Evolutionary conservation across 2,888 invertebrate species (phyloP), one percentile per base, ranked within the genome.

Genomic region (Ctenicera cuprea): DNA sequence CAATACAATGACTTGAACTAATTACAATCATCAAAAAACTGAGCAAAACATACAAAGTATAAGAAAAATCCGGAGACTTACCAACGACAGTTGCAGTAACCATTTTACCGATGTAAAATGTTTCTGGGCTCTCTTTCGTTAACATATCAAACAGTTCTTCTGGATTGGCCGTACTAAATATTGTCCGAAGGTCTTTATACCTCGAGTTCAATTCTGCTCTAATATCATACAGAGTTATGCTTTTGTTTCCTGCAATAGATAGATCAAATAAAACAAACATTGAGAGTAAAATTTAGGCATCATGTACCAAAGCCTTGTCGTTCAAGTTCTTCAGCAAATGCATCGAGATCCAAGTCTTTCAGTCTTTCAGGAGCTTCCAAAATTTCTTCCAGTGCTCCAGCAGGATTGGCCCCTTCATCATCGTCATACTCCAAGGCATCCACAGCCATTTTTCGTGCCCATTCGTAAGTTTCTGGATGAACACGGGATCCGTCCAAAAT

Each of bases 381-480:
- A 83, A 99, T 99, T 87, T 99, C 99, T 87, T 99, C 99, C 26
- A 99, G 88, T 12, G 99, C 99, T 0, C 97, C 97, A 0, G 98
- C 98, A 0, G 98, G 98, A 87, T 98, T 97, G 0, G 95, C 95
- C 80, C 97, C 97, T 85, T 97, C 97, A 83, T 98, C 98, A 83
- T 98, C 98, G 83, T 99, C 98, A 82, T 98, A 98, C 82, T 99
- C 99, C 57, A 99, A 88, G 0, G 99, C 99, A 87, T 99, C 99
- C 0, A 99, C 98, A 0, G 99, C 99, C 99, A 99, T 99, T 88
- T 99, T 99, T 45, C 99, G 90, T 0, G 99, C 99, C 99, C 99
- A 99, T 84, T 99, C 99, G 86, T 99, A 99, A 0, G 98, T 97
- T 88, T 99, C 99, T 0, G 99, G 99, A 88, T 99, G 99, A 0